These are phyloP conservation scores for Pardalotus punctatus DNA, from an alignment of 2,113 vertebrate species.

Conservation along the genomic window DNA sequence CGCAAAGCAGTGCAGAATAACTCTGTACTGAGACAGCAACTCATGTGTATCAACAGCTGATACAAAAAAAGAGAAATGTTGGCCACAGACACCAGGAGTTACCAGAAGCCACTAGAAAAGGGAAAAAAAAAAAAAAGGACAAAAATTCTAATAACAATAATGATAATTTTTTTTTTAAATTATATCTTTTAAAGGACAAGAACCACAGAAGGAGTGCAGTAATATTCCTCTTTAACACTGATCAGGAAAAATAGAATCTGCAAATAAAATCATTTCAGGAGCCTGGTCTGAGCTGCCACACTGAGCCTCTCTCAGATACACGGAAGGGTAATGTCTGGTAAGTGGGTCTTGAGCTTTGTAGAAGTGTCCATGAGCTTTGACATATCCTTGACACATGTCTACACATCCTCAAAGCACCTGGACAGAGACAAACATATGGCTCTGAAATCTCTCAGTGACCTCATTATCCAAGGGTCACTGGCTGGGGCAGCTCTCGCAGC, in stretches of 20 bases:
- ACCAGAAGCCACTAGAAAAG: neutral
- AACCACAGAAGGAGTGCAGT: neutral
- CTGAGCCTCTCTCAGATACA: neutral
- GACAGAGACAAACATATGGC: conserved; percentile 23
- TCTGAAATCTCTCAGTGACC: conserved; percentile 26
- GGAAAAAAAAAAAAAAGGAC: no score
- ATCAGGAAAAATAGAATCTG: neutral
- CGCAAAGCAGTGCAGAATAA: neutral
- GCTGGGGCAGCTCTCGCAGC: neutral
- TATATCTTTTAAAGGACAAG: neutral
- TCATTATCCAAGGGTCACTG: conserved; percentile 38
- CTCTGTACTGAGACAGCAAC: neutral
- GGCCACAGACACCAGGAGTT: neutral
- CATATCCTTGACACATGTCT: conserved; percentile 53
- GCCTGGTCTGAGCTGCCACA: neutral
- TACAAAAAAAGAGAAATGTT: neutral
- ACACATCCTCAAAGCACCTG: conserved; percentile 60
- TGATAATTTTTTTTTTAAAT: neutral
- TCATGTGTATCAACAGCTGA: neutral
- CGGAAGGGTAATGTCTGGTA: rapidly evolving
- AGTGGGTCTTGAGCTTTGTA: neutral
- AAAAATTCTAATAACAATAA: neutral
- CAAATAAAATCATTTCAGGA: neutral
- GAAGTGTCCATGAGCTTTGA: conserved; percentile 34
- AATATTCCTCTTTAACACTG: neutral